Evolutionary conservation across 2,113 vertebrate species (phyloP), one percentile per base, ranked within the genome.

Genomic region (Corydoras maculifer): DNA sequence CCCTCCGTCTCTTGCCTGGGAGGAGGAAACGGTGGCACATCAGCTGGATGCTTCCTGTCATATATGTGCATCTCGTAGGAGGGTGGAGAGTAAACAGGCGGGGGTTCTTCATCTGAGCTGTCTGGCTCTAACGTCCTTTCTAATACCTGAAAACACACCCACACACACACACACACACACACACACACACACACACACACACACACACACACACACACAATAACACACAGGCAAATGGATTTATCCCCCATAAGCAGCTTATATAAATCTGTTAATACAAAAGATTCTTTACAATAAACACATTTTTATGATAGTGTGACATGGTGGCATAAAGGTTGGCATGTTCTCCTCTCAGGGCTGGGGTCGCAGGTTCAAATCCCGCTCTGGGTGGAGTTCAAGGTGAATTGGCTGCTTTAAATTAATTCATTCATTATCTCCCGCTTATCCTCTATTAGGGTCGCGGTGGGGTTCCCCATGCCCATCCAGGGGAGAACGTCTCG

Each of bases 71-170:
- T 91, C 72, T 94, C 93, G 11, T 94, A 96, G 50, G 93, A 82
- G 0, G 95, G 96, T 0, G 96, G 96, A 31, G 94, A 95, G 32
- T 98, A 97, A 50, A 98, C 91, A 0, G 96, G 95, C 9, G 94
- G 96, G 0, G 95, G 93, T 78, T 98, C 95, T 83, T 98, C 96
- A 0, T 99, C 96, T 0, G 96, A 99, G 73, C 94, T 99, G 76
- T 98, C 95, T 0, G 96, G 95, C 82, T 99, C 96, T 82, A 98
- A 81, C 4, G 94, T 98, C 75, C 94, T 88, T 85, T 96, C 94
- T 86, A 98, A 70, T 76, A 97, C 92, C 95, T 98, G 13, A 58
- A 64, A 69, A 18, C 65, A 62, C 51, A 11, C 11, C 5, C 30
- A 8, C 29, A 62, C 3, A 4, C 2, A 66, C 31, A 68, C 6